Conservation (phyloP, 2,113 vertebrate species). For the Machaerirhynchus nigripectus region DNA sequence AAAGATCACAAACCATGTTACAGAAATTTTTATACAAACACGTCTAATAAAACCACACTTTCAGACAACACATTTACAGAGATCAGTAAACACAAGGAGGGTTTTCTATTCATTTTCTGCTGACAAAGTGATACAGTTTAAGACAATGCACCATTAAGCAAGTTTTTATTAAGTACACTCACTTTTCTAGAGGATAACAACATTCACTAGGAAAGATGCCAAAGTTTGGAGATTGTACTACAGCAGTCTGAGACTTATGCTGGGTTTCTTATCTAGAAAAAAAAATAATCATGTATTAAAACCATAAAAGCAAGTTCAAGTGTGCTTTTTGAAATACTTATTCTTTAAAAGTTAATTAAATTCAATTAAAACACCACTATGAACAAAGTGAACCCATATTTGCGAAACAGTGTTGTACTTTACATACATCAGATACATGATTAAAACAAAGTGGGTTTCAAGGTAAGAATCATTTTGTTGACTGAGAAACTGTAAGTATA, state of each 20-base stretch:
- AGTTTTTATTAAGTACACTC: neutral
- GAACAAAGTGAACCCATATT: neutral
- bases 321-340: neutral
- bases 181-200: neutral
- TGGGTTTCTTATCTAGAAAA: neutral
- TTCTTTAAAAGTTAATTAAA: neutral
- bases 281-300: neutral
- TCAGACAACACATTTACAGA: neutral
- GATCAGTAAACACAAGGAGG: neutral
- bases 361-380: neutral
- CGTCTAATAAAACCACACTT: neutral
- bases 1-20: neutral
- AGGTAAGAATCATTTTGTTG: neutral
- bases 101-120: neutral
- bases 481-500: neutral
- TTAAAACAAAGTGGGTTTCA: neutral
- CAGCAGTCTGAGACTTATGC: neutral
- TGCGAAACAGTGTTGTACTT: neutral
- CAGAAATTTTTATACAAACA: neutral
- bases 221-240: neutral
- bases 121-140: neutral
- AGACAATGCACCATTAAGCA: neutral
- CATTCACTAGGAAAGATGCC: neutral
- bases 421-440: accelerated
- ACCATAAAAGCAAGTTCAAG: neutral